A percentile compares a stretch with the other conserved stretches of the same genome.
Evolutionary conservation across 2,888 invertebrate species (phyloP).

Genomic region (Helicoverpa assulta): DNA sequence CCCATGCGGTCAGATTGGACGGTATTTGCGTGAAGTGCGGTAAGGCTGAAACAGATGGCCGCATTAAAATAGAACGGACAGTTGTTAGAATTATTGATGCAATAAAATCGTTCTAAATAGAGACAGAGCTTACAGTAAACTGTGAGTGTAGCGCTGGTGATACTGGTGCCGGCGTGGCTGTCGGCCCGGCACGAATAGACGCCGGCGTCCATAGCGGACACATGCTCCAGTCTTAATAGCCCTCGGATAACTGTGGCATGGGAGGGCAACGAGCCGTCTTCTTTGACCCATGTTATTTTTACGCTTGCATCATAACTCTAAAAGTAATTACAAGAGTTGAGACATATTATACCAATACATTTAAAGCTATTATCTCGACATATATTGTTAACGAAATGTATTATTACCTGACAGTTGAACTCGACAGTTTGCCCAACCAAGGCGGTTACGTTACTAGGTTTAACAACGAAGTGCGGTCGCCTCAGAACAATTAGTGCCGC

Average conservation of each 20-base stretch:
- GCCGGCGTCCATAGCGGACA: slow-evolving; percentile 96
- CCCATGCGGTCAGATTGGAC: slow-evolving; percentile 96
- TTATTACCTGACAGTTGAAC: slow-evolving; percentile 93
- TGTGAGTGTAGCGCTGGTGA: slow-evolving; percentile 96
- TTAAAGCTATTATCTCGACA: slow-evolving; percentile 14
- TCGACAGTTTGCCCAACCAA: slow-evolving; percentile 95
- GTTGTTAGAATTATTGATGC: slow-evolving; percentile 80
- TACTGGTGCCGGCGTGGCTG: slow-evolving; percentile 96
- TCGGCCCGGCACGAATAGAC: slow-evolving; percentile 97
- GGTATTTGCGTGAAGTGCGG: slow-evolving; percentile 96
- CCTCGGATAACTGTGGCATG: slow-evolving; percentile 84
- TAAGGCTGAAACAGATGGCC: slow-evolving; percentile 93
- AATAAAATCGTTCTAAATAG: slow-evolving; percentile 82
- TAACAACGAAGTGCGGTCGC: slow-evolving; percentile 96
- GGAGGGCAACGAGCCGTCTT: slow-evolving; percentile 83
- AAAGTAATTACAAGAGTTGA: slow-evolving; percentile 59
- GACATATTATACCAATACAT: slow-evolving; percentile 19
- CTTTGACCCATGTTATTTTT: slow-evolving; percentile 88
- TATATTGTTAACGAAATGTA: slow-evolving; percentile 27
- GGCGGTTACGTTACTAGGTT: slow-evolving; percentile 95
- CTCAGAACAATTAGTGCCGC: slow-evolving; percentile 96
- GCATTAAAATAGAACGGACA: slow-evolving; percentile 82
- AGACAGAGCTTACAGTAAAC: slow-evolving; percentile 95
- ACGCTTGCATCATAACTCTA: slow-evolving; percentile 86
- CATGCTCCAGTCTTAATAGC: slow-evolving; percentile 94